A percentile compares a stretch with the other conserved stretches of the same genome.
Conservation (phyloP, 2,888 invertebrate genomes). For the Gymnocheta viridis region DNA sequence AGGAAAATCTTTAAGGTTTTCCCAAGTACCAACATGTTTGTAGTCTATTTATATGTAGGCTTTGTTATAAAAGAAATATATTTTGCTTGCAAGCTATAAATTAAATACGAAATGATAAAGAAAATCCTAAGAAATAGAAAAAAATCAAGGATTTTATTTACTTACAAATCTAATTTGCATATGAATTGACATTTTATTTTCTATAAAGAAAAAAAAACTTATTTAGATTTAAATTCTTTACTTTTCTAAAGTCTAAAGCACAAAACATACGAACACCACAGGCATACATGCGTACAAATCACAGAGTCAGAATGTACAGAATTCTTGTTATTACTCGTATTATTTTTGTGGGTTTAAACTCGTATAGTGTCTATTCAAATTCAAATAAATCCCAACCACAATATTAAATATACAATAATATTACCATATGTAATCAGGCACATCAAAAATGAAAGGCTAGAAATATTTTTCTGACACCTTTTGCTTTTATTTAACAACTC, state of each 20-base stretch:
- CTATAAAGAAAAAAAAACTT: constrained; percentile 29
- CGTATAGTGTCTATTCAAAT: constrained; percentile 58
- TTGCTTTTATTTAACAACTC: neutral
- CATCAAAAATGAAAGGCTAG: constrained; percentile 44
- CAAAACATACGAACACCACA: neutral
- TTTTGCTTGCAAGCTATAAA: constrained; percentile 20
- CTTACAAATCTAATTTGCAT: constrained; percentile 66
- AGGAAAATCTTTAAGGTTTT: neutral
- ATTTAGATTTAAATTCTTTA: constrained; percentile 55
- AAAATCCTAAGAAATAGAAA: constrained; percentile 49
- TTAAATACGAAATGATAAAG: constrained; percentile 55
- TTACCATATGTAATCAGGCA: constrained; percentile 64
- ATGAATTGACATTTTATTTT: constrained; percentile 68
- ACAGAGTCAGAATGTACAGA: neutral
- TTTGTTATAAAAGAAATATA: constrained; percentile 2
- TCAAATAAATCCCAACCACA: constrained; percentile 73
- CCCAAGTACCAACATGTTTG: neutral
- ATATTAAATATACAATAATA: constrained; percentile 57
- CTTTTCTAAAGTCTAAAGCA: neutral
- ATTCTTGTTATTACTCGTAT: constrained; percentile 22
- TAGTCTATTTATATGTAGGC: constrained; percentile 25
- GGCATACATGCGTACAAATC: neutral
- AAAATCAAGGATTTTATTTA: constrained; percentile 56
- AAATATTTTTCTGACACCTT: constrained; percentile 38
- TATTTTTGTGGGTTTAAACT: constrained; percentile 1